phyloP scores from a whole-genome alignment of 1,140 invertebrate species.

The Caenorhabditis latens region DNA sequence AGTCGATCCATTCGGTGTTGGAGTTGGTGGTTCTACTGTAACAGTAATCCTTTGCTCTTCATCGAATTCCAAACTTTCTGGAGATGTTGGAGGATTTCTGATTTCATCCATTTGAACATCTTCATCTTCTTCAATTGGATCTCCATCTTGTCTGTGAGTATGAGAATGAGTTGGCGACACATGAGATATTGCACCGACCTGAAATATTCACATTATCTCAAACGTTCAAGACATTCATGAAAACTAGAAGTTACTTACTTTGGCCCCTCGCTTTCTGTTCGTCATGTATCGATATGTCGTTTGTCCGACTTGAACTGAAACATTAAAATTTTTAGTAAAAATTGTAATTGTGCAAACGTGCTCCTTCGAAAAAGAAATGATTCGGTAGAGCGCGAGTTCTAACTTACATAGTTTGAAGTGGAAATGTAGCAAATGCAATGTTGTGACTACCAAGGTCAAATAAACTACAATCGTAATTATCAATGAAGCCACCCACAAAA shows the following conservation, averaged over 20 bases:
- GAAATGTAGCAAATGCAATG: slow-evolving; percentile 1
- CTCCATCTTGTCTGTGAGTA: not conserved
- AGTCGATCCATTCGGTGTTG: slow-evolving; percentile 8
- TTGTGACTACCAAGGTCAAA: not conserved
- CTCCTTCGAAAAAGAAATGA: too few species aligned
- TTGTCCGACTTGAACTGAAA: slow-evolving; percentile 27
- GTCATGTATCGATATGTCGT: slow-evolving; percentile 44
- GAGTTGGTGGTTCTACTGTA: not conserved
- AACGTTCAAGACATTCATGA: too few species aligned
- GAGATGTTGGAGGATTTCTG: not conserved
- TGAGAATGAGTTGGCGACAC: slow-evolving; percentile 24
- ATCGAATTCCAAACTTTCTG: not conserved
- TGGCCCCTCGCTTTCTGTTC: not conserved
- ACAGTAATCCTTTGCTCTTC: not conserved
- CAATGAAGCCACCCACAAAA: not conserved
- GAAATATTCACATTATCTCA: not conserved
- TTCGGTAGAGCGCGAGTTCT: not conserved
- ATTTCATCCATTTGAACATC: not conserved
- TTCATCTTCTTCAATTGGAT: not conserved
- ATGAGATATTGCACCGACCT: slow-evolving; percentile 12
- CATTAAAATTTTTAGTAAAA: not conserved
- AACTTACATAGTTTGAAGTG: slow-evolving; percentile 40
- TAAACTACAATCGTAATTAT: not conserved
- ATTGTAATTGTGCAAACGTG: too few species aligned
- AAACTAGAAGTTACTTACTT: not conserved